Percentiles rank a stretch among this genome's conserved stretches.
These are phyloP conservation scores for Acromyrmex echinatior DNA, from an alignment of 1,140 invertebrate genomes.

Conservation along the genomic window DNA sequence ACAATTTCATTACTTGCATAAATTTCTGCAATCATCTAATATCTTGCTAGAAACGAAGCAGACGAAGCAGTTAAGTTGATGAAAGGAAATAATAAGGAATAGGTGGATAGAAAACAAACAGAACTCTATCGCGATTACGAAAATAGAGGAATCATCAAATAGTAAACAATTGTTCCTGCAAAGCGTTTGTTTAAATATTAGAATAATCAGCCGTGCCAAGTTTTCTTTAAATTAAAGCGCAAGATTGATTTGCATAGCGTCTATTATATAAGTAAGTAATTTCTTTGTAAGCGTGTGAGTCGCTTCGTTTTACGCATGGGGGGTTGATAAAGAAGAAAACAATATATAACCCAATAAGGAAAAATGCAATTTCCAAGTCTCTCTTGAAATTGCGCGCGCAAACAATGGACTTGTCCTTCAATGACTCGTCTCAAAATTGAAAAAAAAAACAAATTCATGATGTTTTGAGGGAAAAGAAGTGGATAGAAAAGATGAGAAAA, in stretches of 20 bases:
- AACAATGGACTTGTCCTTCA: background rate
- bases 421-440: background rate
- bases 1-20: background rate
- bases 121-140: background rate
- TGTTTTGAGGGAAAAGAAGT: background rate
- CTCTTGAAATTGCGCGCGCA: background rate
- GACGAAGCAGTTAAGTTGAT: background rate
- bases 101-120: background rate
- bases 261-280: conserved; percentile 14
- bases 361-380: background rate
- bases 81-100: background rate
- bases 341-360: background rate
- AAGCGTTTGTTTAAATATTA: background rate
- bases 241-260: background rate
- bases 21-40: background rate
- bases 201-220: background rate
- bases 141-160: background rate
- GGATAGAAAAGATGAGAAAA: too few species aligned
- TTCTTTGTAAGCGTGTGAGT: background rate
- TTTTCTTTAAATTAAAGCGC: background rate
- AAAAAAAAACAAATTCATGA: background rate
- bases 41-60: conserved; percentile 6
- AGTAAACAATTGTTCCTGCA: background rate
- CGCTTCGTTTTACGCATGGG: background rate
- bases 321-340: background rate